Evolutionary conservation across 1,140 invertebrate genomes (phyloP).

Genomic region (Pogonomyrmex californicus): DNA sequence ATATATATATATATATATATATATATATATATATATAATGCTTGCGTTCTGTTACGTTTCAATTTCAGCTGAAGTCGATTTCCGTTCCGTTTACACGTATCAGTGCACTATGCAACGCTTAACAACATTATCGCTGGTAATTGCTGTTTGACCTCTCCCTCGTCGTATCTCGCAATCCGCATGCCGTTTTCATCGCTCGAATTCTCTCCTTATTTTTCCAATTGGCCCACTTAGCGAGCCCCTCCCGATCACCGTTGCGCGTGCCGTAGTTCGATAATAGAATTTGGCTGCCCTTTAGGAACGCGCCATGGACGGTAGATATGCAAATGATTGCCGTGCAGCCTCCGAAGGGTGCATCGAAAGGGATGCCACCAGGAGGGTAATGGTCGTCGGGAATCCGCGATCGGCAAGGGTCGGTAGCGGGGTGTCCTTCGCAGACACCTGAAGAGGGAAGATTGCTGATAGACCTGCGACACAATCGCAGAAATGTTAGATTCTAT

Average conservation of each 20-base stretch:
- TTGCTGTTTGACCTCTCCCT: conserved; percentile 14
- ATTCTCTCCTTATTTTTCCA: conserved; percentile 66
- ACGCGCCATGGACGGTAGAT: conserved; percentile 74
- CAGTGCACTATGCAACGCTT: neutral
- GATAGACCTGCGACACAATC: conserved; percentile 3
- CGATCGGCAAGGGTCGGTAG: conserved; percentile 26
- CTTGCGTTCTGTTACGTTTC: neutral
- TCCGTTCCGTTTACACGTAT: conserved; percentile 6
- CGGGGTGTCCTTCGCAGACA: conserved; percentile 68
- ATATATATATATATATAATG: neutral
- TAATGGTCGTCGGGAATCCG: conserved; percentile 72
- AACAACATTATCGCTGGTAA: conserved; percentile 14
- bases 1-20: neutral
- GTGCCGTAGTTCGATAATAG: conserved; percentile 79
- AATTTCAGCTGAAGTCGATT: neutral
- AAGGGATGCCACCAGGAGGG: conserved; percentile 72
- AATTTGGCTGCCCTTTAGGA: conserved; percentile 79
- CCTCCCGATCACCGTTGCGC: conserved; percentile 36
- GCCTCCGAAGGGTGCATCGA: conserved; percentile 57
- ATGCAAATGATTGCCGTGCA: conserved; percentile 80
- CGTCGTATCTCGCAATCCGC: neutral
- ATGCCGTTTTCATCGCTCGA: conserved; percentile 33
- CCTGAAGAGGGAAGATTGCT: conserved; percentile 38
- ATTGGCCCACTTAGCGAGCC: conserved; percentile 43
- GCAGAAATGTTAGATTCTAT: neutral